Conservation (phyloP, 2,113 vertebrate species). For the Osmerus mordax region DNA sequence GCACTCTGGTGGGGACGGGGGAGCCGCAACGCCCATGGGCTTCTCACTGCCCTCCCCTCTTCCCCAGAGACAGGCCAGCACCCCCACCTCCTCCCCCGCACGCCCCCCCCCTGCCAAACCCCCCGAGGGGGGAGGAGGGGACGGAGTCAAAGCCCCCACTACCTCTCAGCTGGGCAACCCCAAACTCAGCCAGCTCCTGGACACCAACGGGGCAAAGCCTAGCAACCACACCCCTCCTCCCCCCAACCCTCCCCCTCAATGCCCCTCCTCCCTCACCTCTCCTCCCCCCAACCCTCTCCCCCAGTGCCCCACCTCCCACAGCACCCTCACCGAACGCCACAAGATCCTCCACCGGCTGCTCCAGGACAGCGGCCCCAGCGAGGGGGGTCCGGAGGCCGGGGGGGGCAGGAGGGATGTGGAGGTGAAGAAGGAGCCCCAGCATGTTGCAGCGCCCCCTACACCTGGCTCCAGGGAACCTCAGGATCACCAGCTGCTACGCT, state of each 20-base stretch:
- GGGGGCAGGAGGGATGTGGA: conserved; percentile 48
- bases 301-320: conserved; percentile 87
- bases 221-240: conserved; percentile 58
- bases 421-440: conserved; percentile 78
- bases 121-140: conserved; percentile 32
- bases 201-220: conserved; percentile 63
- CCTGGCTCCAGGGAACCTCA: conserved; percentile 81
- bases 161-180: conserved; percentile 68
- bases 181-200: conserved; percentile 83
- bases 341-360: conserved; percentile 92
- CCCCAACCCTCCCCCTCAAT: conserved; percentile 44
- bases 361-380: conserved; percentile 86
- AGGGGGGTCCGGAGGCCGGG: conserved; percentile 40
- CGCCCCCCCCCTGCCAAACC: conserved; percentile 74
- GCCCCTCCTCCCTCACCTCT: conserved; percentile 34
- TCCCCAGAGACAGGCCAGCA: conserved; percentile 73
- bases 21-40: conserved; percentile 59
- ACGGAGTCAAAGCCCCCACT: conserved; percentile 64
- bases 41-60: conserved; percentile 78
- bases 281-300: conserved; percentile 54
- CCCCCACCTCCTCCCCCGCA: conserved; percentile 58
- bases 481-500: conserved; percentile 91
- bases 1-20: conserved; percentile 69
- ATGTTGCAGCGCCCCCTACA: conserved; percentile 43
- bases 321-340: conserved; percentile 88